A percentile compares a stretch with the other conserved stretches of the same genome.
These are phyloP conservation scores for Centruroides sculpturatus DNA, from an alignment of 1,140 invertebrate species.

Conservation along the genomic window DNA sequence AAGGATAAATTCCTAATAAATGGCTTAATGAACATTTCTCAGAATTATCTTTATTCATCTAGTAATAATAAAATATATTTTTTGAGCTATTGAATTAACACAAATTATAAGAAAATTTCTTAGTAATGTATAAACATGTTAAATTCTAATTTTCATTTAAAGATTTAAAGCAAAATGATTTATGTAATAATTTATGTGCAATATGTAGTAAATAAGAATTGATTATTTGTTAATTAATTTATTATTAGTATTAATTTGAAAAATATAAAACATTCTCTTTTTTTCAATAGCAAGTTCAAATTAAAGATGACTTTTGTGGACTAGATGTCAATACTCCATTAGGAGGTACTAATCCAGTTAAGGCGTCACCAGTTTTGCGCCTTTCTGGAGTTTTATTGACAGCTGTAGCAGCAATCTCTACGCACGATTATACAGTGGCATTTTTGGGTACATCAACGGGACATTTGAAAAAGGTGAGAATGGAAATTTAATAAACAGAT, in stretches of 20 bases:
- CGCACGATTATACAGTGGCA: slow-evolving; percentile 89
- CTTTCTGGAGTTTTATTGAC: slow-evolving; percentile 61
- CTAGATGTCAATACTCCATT: slow-evolving; percentile 89
- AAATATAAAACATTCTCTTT: neutral
- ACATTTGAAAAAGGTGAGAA: slow-evolving; percentile 75
- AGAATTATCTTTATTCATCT: no score
- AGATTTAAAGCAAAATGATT: no score
- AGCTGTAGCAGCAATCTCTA: slow-evolving; percentile 83
- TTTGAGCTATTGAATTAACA: no score
- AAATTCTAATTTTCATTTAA: no score
- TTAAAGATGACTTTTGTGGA: slow-evolving; percentile 90
- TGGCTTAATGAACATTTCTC: no score
- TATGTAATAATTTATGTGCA: neutral
- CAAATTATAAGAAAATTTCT: no score
- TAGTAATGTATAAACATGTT: no score
- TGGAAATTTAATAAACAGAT: neutral
- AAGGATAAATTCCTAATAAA: no score
- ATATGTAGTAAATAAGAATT: neutral
- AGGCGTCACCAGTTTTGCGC: slow-evolving; percentile 63
- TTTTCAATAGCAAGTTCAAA: slow-evolving; percentile 56
- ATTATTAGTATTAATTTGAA: no score
- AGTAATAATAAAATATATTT: no score
- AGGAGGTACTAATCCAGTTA: slow-evolving; percentile 80
- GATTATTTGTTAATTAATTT: neutral
- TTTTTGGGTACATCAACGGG: slow-evolving; percentile 83